Conservation (phyloP, 2,888 invertebrate genomes). For the Chymomyza amoena region DNA sequence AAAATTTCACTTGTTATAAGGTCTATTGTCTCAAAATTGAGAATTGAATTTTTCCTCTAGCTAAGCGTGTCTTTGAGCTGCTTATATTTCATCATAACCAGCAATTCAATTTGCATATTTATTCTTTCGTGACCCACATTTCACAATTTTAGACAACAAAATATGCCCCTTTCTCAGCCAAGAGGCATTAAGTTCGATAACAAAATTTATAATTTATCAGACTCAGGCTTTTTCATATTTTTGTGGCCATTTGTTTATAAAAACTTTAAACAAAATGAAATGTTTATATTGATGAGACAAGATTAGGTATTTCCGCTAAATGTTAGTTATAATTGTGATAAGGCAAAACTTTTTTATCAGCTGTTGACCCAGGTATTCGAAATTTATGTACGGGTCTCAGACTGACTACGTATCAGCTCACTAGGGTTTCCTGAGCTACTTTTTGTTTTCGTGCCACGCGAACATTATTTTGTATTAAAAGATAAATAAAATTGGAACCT, state of each 20-base stretch:
- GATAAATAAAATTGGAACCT: background rate
- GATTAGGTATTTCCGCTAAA: conserved; percentile 17
- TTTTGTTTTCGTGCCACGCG: background rate
- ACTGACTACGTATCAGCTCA: conserved; percentile 2
- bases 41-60: too few species aligned
- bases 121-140: background rate
- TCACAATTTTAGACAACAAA: background rate
- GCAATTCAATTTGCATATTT: background rate
- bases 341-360: conserved; percentile 46
- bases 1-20: too few species aligned
- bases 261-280: background rate
- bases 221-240: conserved; percentile 23
- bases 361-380: conserved; percentile 48
- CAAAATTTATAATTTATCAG: conserved; percentile 30
- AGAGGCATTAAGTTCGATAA: background rate
- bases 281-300: conserved; percentile 33
- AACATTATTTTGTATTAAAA: background rate
- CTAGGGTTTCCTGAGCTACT: conserved; percentile 21
- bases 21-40: too few species aligned
- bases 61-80: too few species aligned
- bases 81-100: too few species aligned
- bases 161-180: background rate
- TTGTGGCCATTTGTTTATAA: background rate
- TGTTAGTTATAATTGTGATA: conserved; percentile 37
- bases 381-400: conserved; percentile 43